phyloP scores from a whole-genome alignment of 2,888 invertebrate species.

The Mylabris sibirica region DNA sequence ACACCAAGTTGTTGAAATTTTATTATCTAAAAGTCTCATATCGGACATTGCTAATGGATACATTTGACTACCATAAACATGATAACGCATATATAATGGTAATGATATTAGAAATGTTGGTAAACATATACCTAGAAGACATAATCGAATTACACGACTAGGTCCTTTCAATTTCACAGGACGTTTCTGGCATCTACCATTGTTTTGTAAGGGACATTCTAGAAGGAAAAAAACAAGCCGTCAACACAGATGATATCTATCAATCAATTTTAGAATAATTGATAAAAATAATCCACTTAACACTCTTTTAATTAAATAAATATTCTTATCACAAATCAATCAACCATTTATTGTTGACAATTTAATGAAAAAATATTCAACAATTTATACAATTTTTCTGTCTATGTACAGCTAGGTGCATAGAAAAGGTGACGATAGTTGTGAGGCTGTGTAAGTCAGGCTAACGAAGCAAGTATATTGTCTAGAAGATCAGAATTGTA shows the following conservation, averaged over 20 bases:
- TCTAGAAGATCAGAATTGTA: too few relatives aligned
- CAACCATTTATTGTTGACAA: too few relatives aligned
- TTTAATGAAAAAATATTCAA: too few relatives aligned
- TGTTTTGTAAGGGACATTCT: conserved; percentile 48
- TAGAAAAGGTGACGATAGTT: too few relatives aligned
- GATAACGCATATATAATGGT: conserved; percentile 75
- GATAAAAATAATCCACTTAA: not conserved
- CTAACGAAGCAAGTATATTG: too few relatives aligned
- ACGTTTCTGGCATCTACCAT: conserved; percentile 41
- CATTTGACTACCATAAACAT: conserved; percentile 73
- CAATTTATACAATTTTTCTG: too few relatives aligned
- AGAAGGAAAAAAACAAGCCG: conserved; percentile 36
- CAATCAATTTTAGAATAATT: too few relatives aligned
- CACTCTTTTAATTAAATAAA: conserved; percentile 1
- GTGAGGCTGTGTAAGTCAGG: too few relatives aligned
- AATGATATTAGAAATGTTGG: conserved; percentile 72
- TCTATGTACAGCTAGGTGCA: too few relatives aligned
- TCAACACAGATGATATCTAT: too few relatives aligned
- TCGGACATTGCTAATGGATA: conserved; percentile 80
- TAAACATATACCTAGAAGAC: conserved; percentile 70
- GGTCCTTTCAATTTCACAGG: conserved; percentile 62
- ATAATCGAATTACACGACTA: conserved; percentile 68
- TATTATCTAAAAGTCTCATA: conserved; percentile 76
- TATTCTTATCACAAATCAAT: not conserved
- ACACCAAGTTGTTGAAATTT: conserved; percentile 81